Evolutionary conservation across 2,113 vertebrate genomes (phyloP).

Genomic region (Sorex araneus): DNA sequence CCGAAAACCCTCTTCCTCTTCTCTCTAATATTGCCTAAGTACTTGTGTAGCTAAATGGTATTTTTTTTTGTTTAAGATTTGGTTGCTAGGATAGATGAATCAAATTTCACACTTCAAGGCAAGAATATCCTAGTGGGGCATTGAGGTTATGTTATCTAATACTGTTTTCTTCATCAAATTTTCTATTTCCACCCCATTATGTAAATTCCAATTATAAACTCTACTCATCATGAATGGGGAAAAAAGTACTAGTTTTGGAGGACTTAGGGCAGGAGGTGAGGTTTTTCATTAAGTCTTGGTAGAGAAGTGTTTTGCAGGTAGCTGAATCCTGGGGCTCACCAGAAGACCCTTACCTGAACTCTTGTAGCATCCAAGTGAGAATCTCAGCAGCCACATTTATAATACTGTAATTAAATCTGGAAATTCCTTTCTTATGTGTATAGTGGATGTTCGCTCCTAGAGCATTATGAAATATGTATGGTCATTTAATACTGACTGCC

Average conservation of each 20-base stretch:
- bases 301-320: not conserved
- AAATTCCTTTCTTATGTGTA: not conserved
- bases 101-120: not conserved
- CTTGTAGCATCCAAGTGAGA: no score
- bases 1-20: no score
- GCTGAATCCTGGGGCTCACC: not conserved
- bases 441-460: not conserved
- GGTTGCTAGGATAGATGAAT: constrained; percentile 29
- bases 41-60: not conserved
- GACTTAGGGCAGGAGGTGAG: not conserved
- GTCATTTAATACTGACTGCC: not conserved
- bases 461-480: not conserved
- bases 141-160: not conserved
- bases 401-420: not conserved
- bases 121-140: not conserved
- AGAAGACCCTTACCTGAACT: not conserved
- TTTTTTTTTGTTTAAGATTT: not conserved
- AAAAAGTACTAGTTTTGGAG: not conserved
- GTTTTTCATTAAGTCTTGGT: not conserved
- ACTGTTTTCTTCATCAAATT: not conserved
- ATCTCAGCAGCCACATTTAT: not conserved
- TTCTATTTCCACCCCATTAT: not conserved
- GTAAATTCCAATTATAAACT: not conserved
- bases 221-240: not conserved
- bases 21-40: not conserved